Evolutionary conservation across 2,888 invertebrate genomes (phyloP), one percentile per base, ranked within the genome.

Genomic region (Heliconius charithonia): DNA sequence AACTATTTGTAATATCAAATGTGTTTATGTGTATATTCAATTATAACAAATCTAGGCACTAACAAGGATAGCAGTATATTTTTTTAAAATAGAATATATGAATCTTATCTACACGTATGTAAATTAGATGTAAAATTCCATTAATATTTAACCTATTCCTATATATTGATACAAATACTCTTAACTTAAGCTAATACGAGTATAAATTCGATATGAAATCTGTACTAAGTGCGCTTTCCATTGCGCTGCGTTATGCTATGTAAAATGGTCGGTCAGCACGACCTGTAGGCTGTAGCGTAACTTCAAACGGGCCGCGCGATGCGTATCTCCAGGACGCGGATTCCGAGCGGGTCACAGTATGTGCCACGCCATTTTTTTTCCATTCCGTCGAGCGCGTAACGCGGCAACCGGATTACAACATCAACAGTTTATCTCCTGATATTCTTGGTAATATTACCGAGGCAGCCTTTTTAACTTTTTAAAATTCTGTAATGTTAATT

Each of bases 281-380:
- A 79, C 75, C 74, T 41, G 79, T 69, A 81, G 79, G 76, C 76
- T 41, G 78, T 66, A 74, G 77, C 75, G 76, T 69, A 66, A 75
- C 79, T 82, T 85, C 85, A 87, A 86, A 87, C 83, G 81, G 72
- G 81, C 86, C 86, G 86, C 84, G 77, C 71, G 85, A 87, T 86
- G 81, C 82, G 79, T 83, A 86, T 87, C 87, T 79, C 76, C 75
- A 81, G 83, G 80, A 71, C 72, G 78, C 83, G 81, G 85, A 86
- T 85, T 83, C 83, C 85, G 80, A 82, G 79, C 83, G 81, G 84
- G 85, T 85, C 86, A 82, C 75, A 81, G 71, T 75, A 62, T 79
- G 72, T 74, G 76, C 67, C 80, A 45, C 32, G 81, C 76, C 65
- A 74, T 78, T 75, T 82, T 82, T 82, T 81, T 83, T 80, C 45